Base-by-base conservation (phyloP, 2,888 invertebrate species). In the Gonocerus acuteangulatus region DNA sequence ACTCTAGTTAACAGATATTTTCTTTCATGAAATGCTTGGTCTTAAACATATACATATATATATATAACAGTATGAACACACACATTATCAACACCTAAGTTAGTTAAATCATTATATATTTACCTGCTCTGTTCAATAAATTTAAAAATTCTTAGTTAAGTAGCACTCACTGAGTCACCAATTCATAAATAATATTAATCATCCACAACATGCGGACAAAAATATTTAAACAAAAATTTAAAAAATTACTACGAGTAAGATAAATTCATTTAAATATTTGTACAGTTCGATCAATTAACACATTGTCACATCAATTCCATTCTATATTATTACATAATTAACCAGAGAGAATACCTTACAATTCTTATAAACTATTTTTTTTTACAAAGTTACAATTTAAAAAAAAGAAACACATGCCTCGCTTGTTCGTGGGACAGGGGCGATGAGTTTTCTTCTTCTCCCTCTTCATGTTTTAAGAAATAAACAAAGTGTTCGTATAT, bases 261-360 rank as follows among this genome's bases (percentile, higher is more conserved):
- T 47, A 61, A 57, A 62, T 64, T 62, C 52, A 60, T 64, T 64
- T 64, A 65, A 65, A 65, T 65, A 65, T 65, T 65, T 65, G 65
- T 65, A 65, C 65, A 65, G 65, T 62, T 65, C 48, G 59, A 21
- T 60, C 62, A 62, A 62, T 63, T 60, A 59, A 65, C 60, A 65
- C 60, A 65, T 59, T 58, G 63, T 61, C 63, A 65, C 61, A 63
- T 65, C 62, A 63, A 63, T 65, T 65, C 60, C 63, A 62, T 59
- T 56, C 48, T 63, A 60, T 56, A 39, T 49, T 47, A 47, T 47
- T 47, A 47, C 39, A 57, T 57, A 47, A 62, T 62, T 57, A 54
- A 62, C 62, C 62, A 62, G 65, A 62, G 65, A 62, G 62, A 62
- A 61, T 59, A 63, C 58, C 52, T 58, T 48, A 48, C 47, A 56